Conservation (phyloP, 2,113 vertebrate genomes). For the Lagenorhynchus albirostris region DNA sequence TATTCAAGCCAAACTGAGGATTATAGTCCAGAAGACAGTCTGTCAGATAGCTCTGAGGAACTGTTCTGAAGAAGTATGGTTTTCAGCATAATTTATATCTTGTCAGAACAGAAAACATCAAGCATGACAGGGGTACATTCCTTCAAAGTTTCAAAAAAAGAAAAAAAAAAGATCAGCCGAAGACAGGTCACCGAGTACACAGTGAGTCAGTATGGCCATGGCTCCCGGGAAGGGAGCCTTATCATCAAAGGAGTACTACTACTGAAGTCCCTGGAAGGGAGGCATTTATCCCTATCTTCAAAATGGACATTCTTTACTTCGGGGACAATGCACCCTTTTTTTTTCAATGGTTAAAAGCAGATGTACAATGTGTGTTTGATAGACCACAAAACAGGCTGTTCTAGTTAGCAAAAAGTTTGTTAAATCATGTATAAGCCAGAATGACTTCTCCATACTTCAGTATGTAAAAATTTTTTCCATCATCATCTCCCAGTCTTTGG, state of each 20-base stretch:
- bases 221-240: not conserved
- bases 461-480: not conserved
- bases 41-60: not conserved
- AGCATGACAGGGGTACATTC: not conserved
- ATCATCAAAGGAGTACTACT: not conserved
- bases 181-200: not conserved
- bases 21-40: not conserved
- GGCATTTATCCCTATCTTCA: not conserved
- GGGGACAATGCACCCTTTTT: not conserved
- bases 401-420: not conserved
- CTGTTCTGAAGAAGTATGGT: not conserved
- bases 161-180: not conserved
- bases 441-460: not conserved
- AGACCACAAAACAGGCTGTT: not conserved
- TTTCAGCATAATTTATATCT: not conserved
- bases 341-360: not conserved
- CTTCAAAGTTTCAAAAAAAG: not conserved
- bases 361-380: not conserved
- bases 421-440: not conserved
- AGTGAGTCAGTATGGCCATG: not conserved
- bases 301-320: not conserved
- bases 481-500: not conserved
- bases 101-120: not conserved
- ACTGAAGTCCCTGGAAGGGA: not conserved
- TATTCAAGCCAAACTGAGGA: not conserved